Evolutionary conservation across 1,140 invertebrate species (phyloP).

Genomic region (Leptinotarsa undecemlineata): DNA sequence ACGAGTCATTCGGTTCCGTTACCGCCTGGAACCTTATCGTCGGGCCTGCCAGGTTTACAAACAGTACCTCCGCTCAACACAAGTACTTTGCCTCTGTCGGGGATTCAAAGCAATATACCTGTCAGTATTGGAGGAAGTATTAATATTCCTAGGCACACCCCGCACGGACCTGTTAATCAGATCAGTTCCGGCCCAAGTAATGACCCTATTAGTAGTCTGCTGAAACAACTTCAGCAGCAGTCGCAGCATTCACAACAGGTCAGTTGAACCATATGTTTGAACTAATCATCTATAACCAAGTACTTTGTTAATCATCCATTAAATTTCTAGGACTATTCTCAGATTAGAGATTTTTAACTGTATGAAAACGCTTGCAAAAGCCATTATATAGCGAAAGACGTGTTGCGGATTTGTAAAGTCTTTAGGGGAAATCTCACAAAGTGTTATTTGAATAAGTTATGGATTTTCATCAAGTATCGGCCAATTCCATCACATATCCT

Average conservation of each 20-base stretch:
- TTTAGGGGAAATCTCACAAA: too few species aligned
- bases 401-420: too few species aligned
- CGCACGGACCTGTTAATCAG: constrained; percentile 39
- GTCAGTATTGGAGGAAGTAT: constrained; percentile 30
- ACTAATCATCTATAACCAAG: too few species aligned
- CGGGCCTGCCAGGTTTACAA: constrained; percentile 35
- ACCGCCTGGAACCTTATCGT: constrained; percentile 36
- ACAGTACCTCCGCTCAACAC: constrained; percentile 22
- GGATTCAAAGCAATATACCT: constrained; percentile 26
- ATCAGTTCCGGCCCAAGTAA: constrained; percentile 50
- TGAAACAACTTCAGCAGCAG: constrained; percentile 58
- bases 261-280: not conserved
- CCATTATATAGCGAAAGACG: too few species aligned
- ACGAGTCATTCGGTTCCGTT: constrained; percentile 30
- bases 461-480: too few species aligned
- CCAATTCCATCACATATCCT: too few species aligned
- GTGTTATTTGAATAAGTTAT: too few species aligned
- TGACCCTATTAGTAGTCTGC: constrained; percentile 59
- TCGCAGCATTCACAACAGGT: constrained; percentile 30
- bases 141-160: constrained; percentile 35
- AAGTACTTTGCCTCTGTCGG: constrained; percentile 26
- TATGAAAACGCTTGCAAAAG: too few species aligned
- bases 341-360: too few species aligned
- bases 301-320: too few species aligned
- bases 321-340: too few species aligned